These are phyloP conservation scores for Rhagonycha fulva DNA, from an alignment of 2,888 invertebrate species.

Conservation along the genomic window DNA sequence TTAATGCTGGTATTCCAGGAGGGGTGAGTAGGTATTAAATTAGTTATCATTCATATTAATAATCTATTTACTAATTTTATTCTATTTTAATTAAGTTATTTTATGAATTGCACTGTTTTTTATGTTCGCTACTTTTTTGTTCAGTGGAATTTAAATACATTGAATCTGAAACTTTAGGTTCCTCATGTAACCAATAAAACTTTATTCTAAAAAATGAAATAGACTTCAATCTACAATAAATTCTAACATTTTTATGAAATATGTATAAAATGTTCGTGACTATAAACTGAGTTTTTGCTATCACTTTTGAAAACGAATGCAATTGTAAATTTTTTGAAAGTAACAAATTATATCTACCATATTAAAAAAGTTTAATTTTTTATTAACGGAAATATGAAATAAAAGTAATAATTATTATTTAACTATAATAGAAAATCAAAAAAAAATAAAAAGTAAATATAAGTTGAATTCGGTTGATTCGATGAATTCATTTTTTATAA, in stretches of 20 bases:
- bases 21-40: slow-evolving; percentile 70
- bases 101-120: neutral
- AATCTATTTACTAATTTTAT: neutral
- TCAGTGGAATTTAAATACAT: too few relatives aligned
- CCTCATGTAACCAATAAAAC: too few relatives aligned
- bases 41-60: slow-evolving; percentile 32
- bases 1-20: slow-evolving; percentile 89
- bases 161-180: too few relatives aligned
- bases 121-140: neutral
- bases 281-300: neutral
- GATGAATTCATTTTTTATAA: neutral
- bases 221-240: neutral
- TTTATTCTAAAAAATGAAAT: too few relatives aligned
- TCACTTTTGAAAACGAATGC: neutral
- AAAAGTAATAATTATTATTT: neutral
- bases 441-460: neutral
- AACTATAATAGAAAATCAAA: neutral
- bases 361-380: neutral
- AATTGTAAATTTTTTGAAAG: neutral
- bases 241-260: neutral
- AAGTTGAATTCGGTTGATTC: neutral
- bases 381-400: neutral
- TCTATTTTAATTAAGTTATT: neutral
- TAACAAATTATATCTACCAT: too few relatives aligned
- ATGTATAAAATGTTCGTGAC: neutral